Percentiles rank a stretch among this genome's conserved stretches.
Conservation (phyloP, 2,888 invertebrate genomes). For the Metacarcinus magister region DNA sequence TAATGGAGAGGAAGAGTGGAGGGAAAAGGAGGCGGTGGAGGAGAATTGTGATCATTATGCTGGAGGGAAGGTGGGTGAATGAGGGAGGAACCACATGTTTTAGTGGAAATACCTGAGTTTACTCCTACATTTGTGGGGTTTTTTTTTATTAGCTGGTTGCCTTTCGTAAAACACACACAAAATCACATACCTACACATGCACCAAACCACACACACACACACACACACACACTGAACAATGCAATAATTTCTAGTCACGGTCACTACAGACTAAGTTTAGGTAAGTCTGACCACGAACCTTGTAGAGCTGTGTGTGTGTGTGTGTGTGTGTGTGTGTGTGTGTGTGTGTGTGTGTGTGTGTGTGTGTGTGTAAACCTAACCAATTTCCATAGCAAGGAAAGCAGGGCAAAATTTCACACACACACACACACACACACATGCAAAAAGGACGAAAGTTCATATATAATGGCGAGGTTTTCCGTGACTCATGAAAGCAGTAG, state of each 20-base stretch:
- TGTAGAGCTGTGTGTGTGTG: background rate
- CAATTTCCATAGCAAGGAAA: background rate
- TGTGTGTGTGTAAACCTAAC: background rate
- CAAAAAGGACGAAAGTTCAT: too few relatives aligned
- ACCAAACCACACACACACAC: conserved; percentile 28
- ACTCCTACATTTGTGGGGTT: background rate
- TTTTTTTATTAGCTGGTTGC: background rate
- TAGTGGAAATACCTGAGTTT: background rate
- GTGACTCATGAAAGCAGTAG: too few relatives aligned
- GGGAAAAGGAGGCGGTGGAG: background rate
- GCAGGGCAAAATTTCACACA: too few relatives aligned
- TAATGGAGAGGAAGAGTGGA: background rate
- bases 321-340: conserved; percentile 48
- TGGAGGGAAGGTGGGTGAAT: background rate
- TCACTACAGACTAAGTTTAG: conserved; percentile 6
- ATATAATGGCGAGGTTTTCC: too few relatives aligned
- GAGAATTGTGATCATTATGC: background rate
- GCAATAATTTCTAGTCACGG: background rate
- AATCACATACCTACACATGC: background rate
- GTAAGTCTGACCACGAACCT: conserved; percentile 23
- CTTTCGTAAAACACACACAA: background rate
- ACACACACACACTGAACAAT: conserved; percentile 39
- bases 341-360: conserved; percentile 34
- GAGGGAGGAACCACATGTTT: background rate
- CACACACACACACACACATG: too few relatives aligned